phyloP scores from a whole-genome alignment of 92 coral and sea anemone species.

The Paragorgia papillata region DNA sequence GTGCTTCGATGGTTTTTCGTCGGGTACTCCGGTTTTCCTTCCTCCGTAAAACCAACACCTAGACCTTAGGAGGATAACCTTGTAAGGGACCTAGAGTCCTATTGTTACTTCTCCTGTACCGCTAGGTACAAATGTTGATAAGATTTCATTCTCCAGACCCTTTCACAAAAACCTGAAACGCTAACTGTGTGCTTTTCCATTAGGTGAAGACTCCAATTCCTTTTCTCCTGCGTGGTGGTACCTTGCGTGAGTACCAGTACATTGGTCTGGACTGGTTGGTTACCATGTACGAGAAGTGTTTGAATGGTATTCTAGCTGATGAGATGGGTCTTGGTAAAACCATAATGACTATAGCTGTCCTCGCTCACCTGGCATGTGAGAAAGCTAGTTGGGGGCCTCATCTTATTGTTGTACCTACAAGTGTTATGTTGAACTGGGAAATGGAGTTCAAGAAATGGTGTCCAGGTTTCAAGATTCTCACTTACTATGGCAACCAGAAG shows the following conservation, averaged over 20 bases:
- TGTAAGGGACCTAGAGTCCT: neutral
- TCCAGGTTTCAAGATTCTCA: slow-evolving; percentile 91
- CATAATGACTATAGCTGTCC: slow-evolving; percentile 89
- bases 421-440: slow-evolving; percentile 98
- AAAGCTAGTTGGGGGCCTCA: slow-evolving; percentile 95
- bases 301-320: slow-evolving; percentile 96
- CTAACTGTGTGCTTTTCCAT: neutral
- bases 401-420: slow-evolving; percentile 90
- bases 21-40: no score
- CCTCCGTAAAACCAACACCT: neutral
- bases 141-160: no score
- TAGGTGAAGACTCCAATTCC: slow-evolving; percentile 93
- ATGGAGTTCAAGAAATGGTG: slow-evolving; percentile 97
- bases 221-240: slow-evolving; percentile 78
- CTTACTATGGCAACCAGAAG: slow-evolving; percentile 93
- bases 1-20: no score
- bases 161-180: no score
- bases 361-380: slow-evolving; percentile 96
- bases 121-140: neutral
- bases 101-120: neutral
- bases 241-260: slow-evolving; percentile 88
- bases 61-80: neutral
- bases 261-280: slow-evolving; percentile 97
- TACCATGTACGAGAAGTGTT: slow-evolving; percentile 90
- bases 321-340: slow-evolving; percentile 99